Evolutionary conservation across 1,140 invertebrate genomes (phyloP).

Genomic region (Sinella curviseta): DNA sequence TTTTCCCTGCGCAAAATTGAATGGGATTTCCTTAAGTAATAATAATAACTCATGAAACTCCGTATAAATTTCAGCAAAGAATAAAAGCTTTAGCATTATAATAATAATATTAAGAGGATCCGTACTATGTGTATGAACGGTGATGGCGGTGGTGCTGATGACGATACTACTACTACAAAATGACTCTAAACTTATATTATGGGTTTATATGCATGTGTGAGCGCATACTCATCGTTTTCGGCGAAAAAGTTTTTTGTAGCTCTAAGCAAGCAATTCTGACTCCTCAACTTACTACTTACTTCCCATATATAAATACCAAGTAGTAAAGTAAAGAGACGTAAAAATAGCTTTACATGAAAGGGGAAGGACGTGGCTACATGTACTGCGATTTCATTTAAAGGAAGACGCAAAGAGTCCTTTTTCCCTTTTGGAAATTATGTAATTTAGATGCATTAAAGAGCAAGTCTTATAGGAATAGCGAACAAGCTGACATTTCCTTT

Average conservation of each 20-base stretch:
- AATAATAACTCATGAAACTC: conserved; percentile 27
- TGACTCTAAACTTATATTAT: no score
- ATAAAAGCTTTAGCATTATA: conserved; percentile 17
- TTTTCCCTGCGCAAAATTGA: conserved; percentile 26
- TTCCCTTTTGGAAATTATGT: conserved; percentile 19
- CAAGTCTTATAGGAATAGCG: no score
- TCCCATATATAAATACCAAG: neutral
- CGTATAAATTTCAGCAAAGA: conserved; percentile 23
- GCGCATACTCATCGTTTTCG: no score
- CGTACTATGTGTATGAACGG: neutral
- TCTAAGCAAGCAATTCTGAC: neutral
- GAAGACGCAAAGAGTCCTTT: neutral
- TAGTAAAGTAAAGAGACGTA: no score
- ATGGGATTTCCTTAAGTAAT: conserved; percentile 26
- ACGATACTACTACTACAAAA: no score
- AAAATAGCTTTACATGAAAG: conserved; percentile 21
- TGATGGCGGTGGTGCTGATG: no score
- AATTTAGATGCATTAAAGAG: conserved; percentile 24
- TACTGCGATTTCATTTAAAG: neutral
- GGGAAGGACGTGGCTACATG: conserved; percentile 14
- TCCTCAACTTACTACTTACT: neutral
- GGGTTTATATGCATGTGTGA: no score
- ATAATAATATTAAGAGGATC: neutral
- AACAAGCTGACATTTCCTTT: conserved; percentile 4
- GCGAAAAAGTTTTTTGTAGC: conserved; percentile 20